These are phyloP conservation scores for Fundulus diaphanus DNA, from an alignment of 2,797 vertebrate genomes.

Conservation along the genomic window DNA sequence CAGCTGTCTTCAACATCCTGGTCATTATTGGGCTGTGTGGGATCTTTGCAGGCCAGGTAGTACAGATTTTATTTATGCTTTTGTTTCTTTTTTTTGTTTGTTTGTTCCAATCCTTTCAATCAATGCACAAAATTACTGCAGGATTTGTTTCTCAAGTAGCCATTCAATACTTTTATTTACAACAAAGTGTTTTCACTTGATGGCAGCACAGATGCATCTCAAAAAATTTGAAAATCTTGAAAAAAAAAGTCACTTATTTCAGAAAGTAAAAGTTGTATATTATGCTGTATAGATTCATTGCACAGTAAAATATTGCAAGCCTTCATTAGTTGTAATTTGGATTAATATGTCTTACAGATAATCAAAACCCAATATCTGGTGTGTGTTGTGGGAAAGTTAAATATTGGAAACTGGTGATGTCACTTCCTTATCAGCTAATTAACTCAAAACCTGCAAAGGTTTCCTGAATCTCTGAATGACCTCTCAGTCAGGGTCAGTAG, in stretches of 20 bases:
- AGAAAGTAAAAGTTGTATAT: background rate
- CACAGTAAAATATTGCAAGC: background rate
- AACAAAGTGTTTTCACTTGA: background rate
- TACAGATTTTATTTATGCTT: background rate
- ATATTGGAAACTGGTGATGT: no score
- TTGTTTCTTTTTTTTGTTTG: background rate
- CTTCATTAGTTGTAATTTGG: background rate
- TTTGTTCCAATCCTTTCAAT: background rate
- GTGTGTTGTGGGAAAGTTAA: background rate
- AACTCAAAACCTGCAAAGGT: background rate
- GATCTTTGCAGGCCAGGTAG: slow-evolving; percentile 83
- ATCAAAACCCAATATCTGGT: background rate
- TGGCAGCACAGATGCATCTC: background rate
- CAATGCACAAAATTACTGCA: background rate
- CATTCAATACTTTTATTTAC: background rate
- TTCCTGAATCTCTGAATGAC: background rate
- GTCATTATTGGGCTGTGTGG: slow-evolving; percentile 84
- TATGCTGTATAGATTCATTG: background rate
- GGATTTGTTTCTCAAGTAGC: background rate
- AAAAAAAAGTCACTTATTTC: background rate
- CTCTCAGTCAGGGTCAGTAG: background rate
- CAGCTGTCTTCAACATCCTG: slow-evolving; percentile 85
- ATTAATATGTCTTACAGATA: background rate
- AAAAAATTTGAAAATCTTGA: no score
- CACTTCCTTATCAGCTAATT: background rate